Conservation (phyloP, 2,888 invertebrate species). For the Belgica antarctica region DNA sequence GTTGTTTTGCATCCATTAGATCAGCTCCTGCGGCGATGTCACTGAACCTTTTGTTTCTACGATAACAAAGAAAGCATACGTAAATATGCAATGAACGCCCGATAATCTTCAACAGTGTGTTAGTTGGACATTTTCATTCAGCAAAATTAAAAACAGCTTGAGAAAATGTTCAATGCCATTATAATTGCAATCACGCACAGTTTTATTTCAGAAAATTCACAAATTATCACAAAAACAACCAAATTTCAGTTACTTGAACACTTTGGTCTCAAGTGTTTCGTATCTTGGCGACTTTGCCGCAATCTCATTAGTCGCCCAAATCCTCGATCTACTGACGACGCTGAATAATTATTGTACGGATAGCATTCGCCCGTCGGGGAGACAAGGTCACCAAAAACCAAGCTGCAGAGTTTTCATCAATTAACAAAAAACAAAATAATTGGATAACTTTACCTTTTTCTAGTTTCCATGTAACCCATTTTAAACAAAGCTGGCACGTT, state of each 20-base stretch:
- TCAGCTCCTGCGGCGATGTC: too few relatives aligned
- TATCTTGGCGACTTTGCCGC: background rate
- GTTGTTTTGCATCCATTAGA: too few relatives aligned
- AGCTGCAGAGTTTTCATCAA: slow-evolving; percentile 46
- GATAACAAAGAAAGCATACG: too few relatives aligned
- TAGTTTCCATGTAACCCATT: slow-evolving; percentile 52
- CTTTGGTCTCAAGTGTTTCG: too few relatives aligned
- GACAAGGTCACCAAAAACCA: slow-evolving; percentile 50
- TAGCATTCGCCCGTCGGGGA: slow-evolving; percentile 51
- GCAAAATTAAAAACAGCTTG: too few relatives aligned
- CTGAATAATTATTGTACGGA: slow-evolving; percentile 48
- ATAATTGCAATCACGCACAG: too few relatives aligned
- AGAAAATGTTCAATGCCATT: too few relatives aligned
- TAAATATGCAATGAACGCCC: too few relatives aligned
- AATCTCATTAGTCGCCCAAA: background rate
- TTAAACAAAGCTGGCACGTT: slow-evolving; percentile 50
- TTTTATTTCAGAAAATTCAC: too few relatives aligned
- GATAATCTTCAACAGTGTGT: too few relatives aligned
- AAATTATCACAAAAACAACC: background rate
- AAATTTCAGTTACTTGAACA: background rate
- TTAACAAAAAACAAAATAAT: slow-evolving; percentile 34
- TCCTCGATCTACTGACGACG: background rate
- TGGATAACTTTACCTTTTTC: slow-evolving; percentile 47
- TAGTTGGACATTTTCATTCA: too few relatives aligned
- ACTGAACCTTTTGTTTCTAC: too few relatives aligned